Evolutionary conservation across 2,888 invertebrate genomes (phyloP), one percentile per base, ranked within the genome.

Genomic region (Aspidiotus rigidus): DNA sequence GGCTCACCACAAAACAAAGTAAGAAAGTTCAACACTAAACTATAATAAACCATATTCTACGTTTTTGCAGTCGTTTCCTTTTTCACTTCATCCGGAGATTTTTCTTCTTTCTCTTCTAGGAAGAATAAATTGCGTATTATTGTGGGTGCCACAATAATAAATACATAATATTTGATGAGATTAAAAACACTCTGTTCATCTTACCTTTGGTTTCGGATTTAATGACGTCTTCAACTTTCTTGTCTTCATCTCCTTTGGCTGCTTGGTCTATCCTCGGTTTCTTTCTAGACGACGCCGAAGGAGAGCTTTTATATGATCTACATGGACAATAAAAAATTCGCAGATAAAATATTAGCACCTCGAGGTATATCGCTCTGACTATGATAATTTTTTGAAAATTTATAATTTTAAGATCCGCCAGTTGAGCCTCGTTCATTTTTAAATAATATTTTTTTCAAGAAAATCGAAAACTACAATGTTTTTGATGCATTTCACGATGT

Each of bases 231-330:
- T 72, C 71, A 49, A 69, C 64, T 71, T 72, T 71, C 13, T 62
- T 62, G 17, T 70, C 71, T 49, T 70, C 70, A 53, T 69, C 61
- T 55, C 71, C 72, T 64, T 63, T 64, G 17, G 67, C 66, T 39
- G 53, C 63, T 41, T 55, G 69, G 53, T 72, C 72, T 66, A 72
- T 56, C 53, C 71, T 69, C 9, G 72, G 69, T 63, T 70, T 69
- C 66, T 72, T 71, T 59, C 70, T 66, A 10, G 70, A 17, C 8
- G 72, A 69, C 10, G 71, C 69, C 7, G 70, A 17, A 7, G 72
- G 63, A 13, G 71, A 49, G 3, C 60, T 69, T 61, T 72, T 72
- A 55, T 71, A 72, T 15, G 71, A 72, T 57, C 72, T 72, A 60
- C 15, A 53, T 54, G n/a, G n/a, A 55, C 10, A 55, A 55, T 55